These are phyloP conservation scores for Drosophila suzukii DNA, from an alignment of 1,140 invertebrate genomes.

Conservation along the genomic window DNA sequence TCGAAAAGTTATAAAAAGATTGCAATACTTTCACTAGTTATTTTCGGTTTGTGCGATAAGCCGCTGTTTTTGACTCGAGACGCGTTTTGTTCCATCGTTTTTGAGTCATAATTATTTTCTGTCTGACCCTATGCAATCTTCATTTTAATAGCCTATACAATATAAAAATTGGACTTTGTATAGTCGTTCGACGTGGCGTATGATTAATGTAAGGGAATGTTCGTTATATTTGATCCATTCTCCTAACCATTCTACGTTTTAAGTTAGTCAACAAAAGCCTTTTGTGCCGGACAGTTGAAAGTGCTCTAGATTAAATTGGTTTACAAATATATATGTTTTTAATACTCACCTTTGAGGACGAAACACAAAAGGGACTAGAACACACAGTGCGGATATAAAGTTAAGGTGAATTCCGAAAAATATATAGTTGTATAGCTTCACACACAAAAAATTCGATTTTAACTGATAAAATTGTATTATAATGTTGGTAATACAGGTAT, in stretches of 20 bases:
- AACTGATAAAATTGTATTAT: neutral
- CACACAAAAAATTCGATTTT: slow-evolving; percentile 5
- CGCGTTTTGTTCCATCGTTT: slow-evolving; percentile 16
- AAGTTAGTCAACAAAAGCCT: slow-evolving; percentile 54
- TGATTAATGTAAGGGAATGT: slow-evolving; percentile 42
- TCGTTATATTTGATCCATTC: slow-evolving; percentile 30
- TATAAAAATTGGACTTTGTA: slow-evolving; percentile 39
- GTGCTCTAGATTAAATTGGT: slow-evolving; percentile 34
- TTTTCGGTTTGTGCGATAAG: slow-evolving; percentile 29
- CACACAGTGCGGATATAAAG: slow-evolving; percentile 31
- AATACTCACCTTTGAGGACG: slow-evolving; percentile 60
- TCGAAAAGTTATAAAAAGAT: slow-evolving; percentile 19
- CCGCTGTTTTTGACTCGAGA: slow-evolving; percentile 13
- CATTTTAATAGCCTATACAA: slow-evolving; percentile 29
- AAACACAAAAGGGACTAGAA: slow-evolving; percentile 29
- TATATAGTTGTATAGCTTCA: slow-evolving; percentile 1
- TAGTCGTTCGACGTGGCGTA: slow-evolving; percentile 40
- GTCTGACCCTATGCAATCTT: slow-evolving; percentile 59
- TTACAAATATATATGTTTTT: neutral
- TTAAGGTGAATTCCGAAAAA: slow-evolving; percentile 26
- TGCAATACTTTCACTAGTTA: slow-evolving; percentile 17
- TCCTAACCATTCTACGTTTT: slow-evolving; percentile 3
- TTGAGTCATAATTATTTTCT: slow-evolving; percentile 67
- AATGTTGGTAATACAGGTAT: neutral
- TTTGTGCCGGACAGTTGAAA: slow-evolving; percentile 55